Evolutionary conservation across 2,888 invertebrate species (phyloP), one percentile per base, ranked within the genome.

Genomic region (Girardia tigrina): DNA sequence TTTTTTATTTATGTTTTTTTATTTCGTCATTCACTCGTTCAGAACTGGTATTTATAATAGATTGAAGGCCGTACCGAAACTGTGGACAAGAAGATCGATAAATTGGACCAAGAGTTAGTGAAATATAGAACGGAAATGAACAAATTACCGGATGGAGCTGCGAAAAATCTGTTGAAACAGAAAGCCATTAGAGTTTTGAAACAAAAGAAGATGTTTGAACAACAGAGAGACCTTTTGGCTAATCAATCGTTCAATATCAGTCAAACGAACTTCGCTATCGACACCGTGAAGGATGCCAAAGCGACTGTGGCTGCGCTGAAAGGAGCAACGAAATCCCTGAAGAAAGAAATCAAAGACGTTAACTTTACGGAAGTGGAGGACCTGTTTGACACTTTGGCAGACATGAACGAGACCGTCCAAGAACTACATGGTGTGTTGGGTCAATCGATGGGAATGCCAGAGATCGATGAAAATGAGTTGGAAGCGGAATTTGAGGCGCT

Each of bases 181-280:
- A 97, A 97, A 84, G 98, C 98, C 0, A 86, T 99, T 87, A 87
- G 97, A 78, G 90, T 98, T 75, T 86, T 98, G 1, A 97, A 95
- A 83, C 98, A 98, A 84, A 92, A 92, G 82, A 94, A 94, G 87
- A 90, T 91, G 86, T 92, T 97, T 85, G 98, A 98, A 84, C 88
- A 89, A 78, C 97, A 98, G 85, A 87, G 91, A 0, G 94, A 94
- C 69, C 92, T 90, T 82, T 87, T 98, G 75, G 87, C 91, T 79
- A 90, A 92, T 78, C 98, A 99, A 83, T 90, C 93, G 0, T 99
- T 98, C 83, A 98, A 98, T 83, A 94, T 99, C 92, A 98, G 98
- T 83, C 98, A 98, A 84, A 91, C 94, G 0, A 94, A 97, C 85
- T 95, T 91, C 85, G 91, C 94, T 0, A 91, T 94, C 75, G 95